Percentiles rank a stretch among this genome's conserved stretches.
phyloP scores from a whole-genome alignment of 2,113 vertebrate genomes.

The Shinisaurus crocodilurus region DNA sequence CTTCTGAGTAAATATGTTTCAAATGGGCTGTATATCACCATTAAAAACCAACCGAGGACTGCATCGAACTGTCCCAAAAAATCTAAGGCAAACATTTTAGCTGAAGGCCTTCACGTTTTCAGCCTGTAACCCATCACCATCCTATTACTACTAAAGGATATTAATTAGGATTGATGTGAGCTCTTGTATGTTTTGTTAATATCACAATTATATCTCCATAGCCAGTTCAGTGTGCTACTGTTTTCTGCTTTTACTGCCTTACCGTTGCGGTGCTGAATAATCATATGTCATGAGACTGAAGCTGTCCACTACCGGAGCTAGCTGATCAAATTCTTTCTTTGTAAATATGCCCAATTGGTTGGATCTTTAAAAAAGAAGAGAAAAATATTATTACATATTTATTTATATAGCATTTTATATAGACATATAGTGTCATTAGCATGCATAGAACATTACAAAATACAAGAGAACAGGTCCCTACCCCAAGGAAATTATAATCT shows the following conservation, averaged over 20 bases:
- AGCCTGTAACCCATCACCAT: not conserved
- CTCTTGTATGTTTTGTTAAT: not conserved
- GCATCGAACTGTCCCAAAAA: not conserved
- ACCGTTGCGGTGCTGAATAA: slow-evolving; percentile 88
- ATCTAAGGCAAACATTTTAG: not conserved
- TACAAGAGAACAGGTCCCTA: not conserved
- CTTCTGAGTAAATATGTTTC: not conserved
- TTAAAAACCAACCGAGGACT: not conserved
- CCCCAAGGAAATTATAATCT: not conserved
- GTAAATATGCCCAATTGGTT: slow-evolving; percentile 90
- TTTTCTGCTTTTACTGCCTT: slow-evolving; percentile 54
- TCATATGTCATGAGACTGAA: slow-evolving; percentile 99
- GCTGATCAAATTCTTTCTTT: slow-evolving; percentile 87
- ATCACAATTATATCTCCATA: not conserved
- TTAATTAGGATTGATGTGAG: not conserved
- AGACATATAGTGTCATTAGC: not conserved
- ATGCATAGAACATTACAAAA: not conserved
- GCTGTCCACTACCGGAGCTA: slow-evolving; percentile 87
- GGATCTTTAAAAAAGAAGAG: slow-evolving; percentile 71
- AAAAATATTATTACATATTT: not conserved
- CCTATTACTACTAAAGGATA: not conserved
- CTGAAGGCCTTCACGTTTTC: not conserved
- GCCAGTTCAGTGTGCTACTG: not conserved
- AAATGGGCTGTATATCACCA: not conserved
- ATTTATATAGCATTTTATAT: not conserved